Evolutionary conservation across 2,797 vertebrate species (phyloP), one percentile per base, ranked within the genome.

Genomic region (Sibirionetta formosa): DNA sequence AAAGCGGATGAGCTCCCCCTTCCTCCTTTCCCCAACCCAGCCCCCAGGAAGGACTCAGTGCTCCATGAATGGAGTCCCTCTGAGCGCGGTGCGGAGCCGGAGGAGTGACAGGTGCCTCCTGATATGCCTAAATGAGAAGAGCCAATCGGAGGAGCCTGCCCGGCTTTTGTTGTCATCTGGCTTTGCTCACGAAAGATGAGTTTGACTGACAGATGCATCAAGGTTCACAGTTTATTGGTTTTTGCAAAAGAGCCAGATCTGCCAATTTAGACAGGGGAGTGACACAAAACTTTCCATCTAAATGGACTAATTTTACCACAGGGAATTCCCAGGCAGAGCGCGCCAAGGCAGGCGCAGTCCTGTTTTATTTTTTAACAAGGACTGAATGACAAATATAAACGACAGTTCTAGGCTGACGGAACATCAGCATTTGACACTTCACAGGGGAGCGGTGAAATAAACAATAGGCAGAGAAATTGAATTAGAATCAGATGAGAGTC

Each of bases 211-310:
- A 99, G 98, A 98, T 98, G 98, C 98, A 98, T 98, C 98, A 98
- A 98, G 98, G 98, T 99, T 99, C 98, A 99, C 99, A 99, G 98
- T 99, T 99, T 99, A 99, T 98, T 99, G 98, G 98, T 99, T 99
- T 99, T 98, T 95, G 98, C 98, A 98, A 99, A 98, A 98, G 98
- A 99, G 98, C 97, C 98, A 98, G 99, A 99, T 98, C 98, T 99
- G 99, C 99, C 99, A 99, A 99, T 99, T 99, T 99, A 99, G 99
- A 99, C 98, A 98, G 98, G 98, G 98, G 98, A 99, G 98, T 99
- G 99, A 99, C 99, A 99, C 99, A 99, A 99, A 99, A 99, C 98
- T 99, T 99, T 99, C 98, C 98, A 98, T 99, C 98, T 99, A 99
- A 99, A 99, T 98, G 98, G 98, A 99, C 98, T 99, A 99, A 99